Conservation (phyloP, 2,113 vertebrate species). For the Bos indicus region DNA sequence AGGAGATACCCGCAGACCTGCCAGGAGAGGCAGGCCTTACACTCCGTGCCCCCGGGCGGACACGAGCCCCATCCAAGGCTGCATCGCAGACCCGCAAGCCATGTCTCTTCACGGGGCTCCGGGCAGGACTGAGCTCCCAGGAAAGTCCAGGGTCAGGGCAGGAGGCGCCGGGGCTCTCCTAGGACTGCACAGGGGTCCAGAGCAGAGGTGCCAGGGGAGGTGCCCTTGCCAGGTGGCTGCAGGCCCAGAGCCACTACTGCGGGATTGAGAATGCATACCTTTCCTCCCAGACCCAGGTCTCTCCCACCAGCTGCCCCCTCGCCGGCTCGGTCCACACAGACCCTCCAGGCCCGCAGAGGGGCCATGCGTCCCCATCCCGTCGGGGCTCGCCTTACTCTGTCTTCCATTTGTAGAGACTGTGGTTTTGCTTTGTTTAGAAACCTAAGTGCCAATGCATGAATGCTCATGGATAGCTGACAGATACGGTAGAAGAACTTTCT, state of each 20-base stretch:
- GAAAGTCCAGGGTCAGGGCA: background rate
- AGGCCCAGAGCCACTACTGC: background rate
- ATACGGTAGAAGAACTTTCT: background rate
- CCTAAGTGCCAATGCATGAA: too few relatives aligned
- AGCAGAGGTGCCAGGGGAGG: background rate
- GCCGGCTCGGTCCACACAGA: rapidly evolving
- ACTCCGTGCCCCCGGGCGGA: background rate
- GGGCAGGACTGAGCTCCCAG: background rate
- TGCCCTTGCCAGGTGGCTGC: background rate
- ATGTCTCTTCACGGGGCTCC: rapidly evolving
- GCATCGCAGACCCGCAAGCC: rapidly evolving
- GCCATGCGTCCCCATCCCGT: rapidly evolving
- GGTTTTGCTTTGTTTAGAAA: background rate
- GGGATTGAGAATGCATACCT: rapidly evolving
- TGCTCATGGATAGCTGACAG: rapidly evolving
- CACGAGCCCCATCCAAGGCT: background rate
- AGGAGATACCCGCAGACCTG: background rate
- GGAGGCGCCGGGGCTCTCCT: background rate
- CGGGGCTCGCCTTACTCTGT: background rate
- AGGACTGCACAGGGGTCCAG: rapidly evolving
- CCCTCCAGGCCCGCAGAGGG: background rate
- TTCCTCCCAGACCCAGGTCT: background rate
- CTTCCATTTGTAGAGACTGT: background rate
- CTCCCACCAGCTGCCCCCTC: background rate
- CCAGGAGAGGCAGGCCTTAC: background rate